These are phyloP conservation scores for Vireo griseus DNA, from an alignment of 2,797 vertebrate genomes.

Conservation along the genomic window DNA sequence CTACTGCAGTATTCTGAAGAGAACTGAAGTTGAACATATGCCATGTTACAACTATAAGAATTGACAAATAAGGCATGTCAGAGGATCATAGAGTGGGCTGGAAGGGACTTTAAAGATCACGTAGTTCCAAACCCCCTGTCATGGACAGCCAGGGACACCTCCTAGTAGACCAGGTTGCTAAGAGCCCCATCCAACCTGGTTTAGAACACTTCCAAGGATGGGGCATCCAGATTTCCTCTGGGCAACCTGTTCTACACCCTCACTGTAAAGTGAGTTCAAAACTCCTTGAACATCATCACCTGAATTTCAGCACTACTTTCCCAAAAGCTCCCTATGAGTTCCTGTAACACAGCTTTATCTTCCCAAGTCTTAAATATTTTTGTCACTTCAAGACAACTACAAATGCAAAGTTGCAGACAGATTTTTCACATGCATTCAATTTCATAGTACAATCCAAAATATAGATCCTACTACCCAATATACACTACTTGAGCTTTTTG, in stretches of 20 bases:
- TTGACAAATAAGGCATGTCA: background rate
- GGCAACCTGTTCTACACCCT: background rate
- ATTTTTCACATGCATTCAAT: background rate
- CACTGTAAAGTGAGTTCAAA: background rate
- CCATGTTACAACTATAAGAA: background rate
- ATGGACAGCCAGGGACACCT: background rate
- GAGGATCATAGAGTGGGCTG: background rate
- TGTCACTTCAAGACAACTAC: background rate
- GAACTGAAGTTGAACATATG: background rate
- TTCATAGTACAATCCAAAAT: conserved; percentile 52
- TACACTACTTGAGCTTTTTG: conserved; percentile 18
- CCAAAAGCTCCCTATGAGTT: background rate
- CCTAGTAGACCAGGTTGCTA: background rate
- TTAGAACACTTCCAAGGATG: background rate
- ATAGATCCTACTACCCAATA: conserved; percentile 44
- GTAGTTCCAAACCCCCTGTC: background rate
- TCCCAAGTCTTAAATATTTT: background rate
- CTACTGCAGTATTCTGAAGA: background rate
- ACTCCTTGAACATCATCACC: background rate
- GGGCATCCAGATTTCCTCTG: background rate
- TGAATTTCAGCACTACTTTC: background rate
- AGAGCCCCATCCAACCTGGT: background rate
- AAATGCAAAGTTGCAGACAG: background rate
- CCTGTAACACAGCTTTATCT: background rate
- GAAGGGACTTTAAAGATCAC: background rate